Conservation (phyloP, 2,113 vertebrate species). For the Daubentonia madagascariensis region DNA sequence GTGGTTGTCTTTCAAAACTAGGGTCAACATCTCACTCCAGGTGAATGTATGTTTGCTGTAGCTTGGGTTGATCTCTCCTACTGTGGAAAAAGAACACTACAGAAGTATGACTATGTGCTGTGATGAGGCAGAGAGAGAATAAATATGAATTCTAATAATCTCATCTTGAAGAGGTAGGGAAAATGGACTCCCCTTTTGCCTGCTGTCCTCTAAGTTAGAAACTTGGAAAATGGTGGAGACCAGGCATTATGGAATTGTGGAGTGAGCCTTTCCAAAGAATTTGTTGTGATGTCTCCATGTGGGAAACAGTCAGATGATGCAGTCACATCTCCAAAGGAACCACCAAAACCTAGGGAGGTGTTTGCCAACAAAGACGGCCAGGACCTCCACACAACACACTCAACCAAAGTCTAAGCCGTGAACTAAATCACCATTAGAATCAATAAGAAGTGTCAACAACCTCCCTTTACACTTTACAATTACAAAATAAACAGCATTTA, state of each 20-base stretch:
- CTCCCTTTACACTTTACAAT: not conserved
- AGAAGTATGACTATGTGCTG: not conserved
- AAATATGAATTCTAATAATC: not conserved
- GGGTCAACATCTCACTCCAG: not conserved
- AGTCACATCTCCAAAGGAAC: not conserved
- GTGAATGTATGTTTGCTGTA: not conserved
- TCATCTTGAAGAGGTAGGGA: not conserved
- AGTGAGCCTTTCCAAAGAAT: fast-evolving
- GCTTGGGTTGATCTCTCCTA: not conserved
- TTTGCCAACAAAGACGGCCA: not conserved
- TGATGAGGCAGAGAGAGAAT: not conserved
- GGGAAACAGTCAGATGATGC: not conserved
- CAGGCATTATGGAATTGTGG: not conserved
- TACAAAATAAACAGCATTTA: not conserved
- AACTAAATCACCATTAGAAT: not conserved
- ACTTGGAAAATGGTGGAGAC: not conserved
- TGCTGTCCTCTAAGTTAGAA: not conserved
- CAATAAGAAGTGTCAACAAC: not conserved
- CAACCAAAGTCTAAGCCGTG: not conserved
- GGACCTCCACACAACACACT: not conserved
- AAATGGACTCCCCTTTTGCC: not conserved
- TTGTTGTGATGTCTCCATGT: not conserved
- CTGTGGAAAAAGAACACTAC: not conserved
- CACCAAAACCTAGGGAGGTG: not conserved
- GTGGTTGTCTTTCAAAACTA: not conserved